Evolutionary conservation across 2,888 invertebrate species (phyloP), one percentile per base, ranked within the genome.

Genomic region (Chydorus sphaericus): DNA sequence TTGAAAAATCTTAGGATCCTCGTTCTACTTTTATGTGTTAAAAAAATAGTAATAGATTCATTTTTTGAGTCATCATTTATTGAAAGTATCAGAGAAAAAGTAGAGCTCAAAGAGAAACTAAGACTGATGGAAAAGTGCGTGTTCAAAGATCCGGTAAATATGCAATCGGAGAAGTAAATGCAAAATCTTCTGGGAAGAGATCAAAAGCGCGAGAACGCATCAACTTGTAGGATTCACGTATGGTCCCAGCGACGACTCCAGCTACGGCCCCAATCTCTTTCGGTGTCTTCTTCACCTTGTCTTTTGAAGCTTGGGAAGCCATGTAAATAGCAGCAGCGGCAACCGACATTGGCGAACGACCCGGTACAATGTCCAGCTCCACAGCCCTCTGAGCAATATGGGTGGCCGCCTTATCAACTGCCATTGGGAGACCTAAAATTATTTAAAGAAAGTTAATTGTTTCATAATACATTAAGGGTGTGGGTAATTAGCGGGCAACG

Each of bases 281-380:
- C 68, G 93, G 93, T 61, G 89, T 88, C 63, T 88, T 82, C 28
- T 44, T 44, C 23, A 28, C 23, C 68, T 96, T 89, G 67, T 90
- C 86, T 63, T 89, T 90, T 0, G 91, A 92, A 0, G 94, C 92
- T 83, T 83, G 69, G 14, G 94, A 94, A 2, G 98, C 97, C 97
- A 98, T 97, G 67, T 97, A 98, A 66, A 98, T 99, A 55, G 98
- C 96, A 50, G 98, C 97, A 7, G 98, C 98, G 0, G 98, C 94
- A 1, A 98, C 94, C 0, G 97, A 97, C 61, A 98, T 96, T 0
- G 98, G 98, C 57, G 96, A 96, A 65, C 97, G 80, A 6, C 97
- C 97, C 38, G 97, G 91, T 8, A 97, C 96, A 65, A 98, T 87
- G 68, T 98, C 96, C 71, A 93, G 73, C 67, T 98, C 96, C 0